Base-by-base conservation (phyloP, 2,113 vertebrate species). In the Pelmatolapia mariae region DNA sequence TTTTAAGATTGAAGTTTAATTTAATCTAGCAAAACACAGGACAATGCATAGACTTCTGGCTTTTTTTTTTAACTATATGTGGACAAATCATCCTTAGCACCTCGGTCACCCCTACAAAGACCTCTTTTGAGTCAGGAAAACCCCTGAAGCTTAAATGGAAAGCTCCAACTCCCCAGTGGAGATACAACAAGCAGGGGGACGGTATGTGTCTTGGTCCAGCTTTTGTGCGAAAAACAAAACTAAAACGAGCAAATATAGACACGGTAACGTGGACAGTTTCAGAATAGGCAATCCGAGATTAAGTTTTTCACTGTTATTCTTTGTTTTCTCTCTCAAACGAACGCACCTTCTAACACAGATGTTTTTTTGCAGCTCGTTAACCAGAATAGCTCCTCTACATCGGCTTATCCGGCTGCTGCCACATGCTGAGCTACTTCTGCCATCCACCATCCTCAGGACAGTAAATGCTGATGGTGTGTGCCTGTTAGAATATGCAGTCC, bases 281-380 rank as follows among this genome's bases (percentile, higher is more conserved):
- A 80, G 53, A 71, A 83, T 88, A 83, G 19, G 76, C 66, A n/a
- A 33, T 52, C 24, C 7, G 7, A 78, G 47, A 54, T 43, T 15
- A 50, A 8, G 24, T 85, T 73, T 87, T 45, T 85, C 7, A 13
- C n/a, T 7, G 59, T 22, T 82, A 5, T 45, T 29, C 13, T 43
- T 61, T 73, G 33, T 86, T 87, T 40, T 11, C 36, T 57, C 63
- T 57, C 31, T 61, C 36, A 63, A 61, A 89, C 82, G 43, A 84
- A 57, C 4, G 16, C 26, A 52, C 7, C 73, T 50, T 31, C 73
- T 13, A 52, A 52, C 73, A 52, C 45, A 87, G 76, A 81, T 85
- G 82, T 47, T 59, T 92, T 68, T 88, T 86, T 79, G 89, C 80
- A 83, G 91, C 93, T 94, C 91, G 68, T 94, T 94, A 94, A 91